phyloP scores from a whole-genome alignment of 64 coral and sea anemone species.

The Orbicella faveolata region DNA sequence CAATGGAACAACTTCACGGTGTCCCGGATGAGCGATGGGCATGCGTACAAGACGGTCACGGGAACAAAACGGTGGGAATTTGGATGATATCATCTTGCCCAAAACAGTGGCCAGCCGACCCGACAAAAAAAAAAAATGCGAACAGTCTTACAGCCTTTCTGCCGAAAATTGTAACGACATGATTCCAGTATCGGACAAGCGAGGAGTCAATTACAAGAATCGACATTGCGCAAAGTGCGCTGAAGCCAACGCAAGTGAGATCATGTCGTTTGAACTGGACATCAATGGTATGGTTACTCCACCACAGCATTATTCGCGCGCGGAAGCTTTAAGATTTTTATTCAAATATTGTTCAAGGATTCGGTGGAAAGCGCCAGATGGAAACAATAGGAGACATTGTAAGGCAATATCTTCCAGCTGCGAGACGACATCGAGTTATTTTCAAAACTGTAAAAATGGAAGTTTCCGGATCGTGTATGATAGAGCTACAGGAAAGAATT shows the following conservation, averaged over 20 bases:
- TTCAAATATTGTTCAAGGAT: slow-evolving; percentile 30
- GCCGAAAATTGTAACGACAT: not conserved
- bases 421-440: not conserved
- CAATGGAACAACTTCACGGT: not conserved
- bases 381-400: not conserved
- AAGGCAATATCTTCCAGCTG: not conserved
- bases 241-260: not conserved
- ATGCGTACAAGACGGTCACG: slow-evolving; percentile 3
- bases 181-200: slow-evolving; percentile 21
- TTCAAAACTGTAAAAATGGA: not conserved
- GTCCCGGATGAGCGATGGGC: slow-evolving; percentile 13
- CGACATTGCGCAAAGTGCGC: slow-evolving; percentile 16
- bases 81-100: slow-evolving; percentile 42
- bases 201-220: slow-evolving; percentile 21
- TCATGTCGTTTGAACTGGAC: not conserved
- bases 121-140: not conserved
- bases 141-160: not conserved
- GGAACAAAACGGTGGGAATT: not conserved
- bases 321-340: slow-evolving; percentile 21
- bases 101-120: not conserved
- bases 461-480: not conserved
- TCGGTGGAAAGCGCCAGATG: not conserved
- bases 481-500: not conserved
- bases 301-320: not conserved
- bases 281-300: slow-evolving; percentile 22